Base-by-base conservation (phyloP, 2,113 vertebrate genomes). In the Lepus europaeus region DNA sequence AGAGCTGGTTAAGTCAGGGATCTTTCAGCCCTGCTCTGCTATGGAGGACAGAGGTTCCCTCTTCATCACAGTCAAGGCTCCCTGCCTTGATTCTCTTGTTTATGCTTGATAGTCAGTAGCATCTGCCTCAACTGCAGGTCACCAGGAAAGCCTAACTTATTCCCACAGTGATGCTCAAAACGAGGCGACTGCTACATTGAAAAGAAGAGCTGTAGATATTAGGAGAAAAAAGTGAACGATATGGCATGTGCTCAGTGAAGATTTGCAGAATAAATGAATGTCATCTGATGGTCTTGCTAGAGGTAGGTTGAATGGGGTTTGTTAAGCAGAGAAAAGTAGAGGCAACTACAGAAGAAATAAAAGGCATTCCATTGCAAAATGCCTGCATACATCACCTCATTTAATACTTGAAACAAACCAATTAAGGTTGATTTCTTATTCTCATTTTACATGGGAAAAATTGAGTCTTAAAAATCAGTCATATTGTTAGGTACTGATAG, bases 351-450 rank as follows among this genome's bases (percentile, higher is more conserved):
- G 72, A 14, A 74, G 31, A 84, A 23, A 51, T 27, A 73, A 33
- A 56, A 61, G 5, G 9, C 13, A 12, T 73, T 17, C 6, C 8
- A 25, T 3, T 72, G n/a, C 39, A 88, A 70, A 73, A 68, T 16
- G 63, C 23, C 49, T 51, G 4, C 1, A 51, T 23, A 6, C 0
- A n/a, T 73, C 73, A 33, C 16, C 56, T 86, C 36, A 70, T n/a
- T 92, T 93, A 92, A 89, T 49, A 64, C 64, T 73, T 33, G 61
- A 53, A 92, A 69, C 31, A 86, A 72, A 45, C 69, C 59, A 33
- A 53, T 66, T 81, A 51, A 70, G 8, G 2, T 31, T 39, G 7
- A 6, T 39, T 96, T 76, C 22, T 31, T 45, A 33, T 77, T 87
- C n/a, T 61, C 36, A 25, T 85, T 91, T 97, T 25, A 74, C 7